These are phyloP conservation scores for Brachyptera putata DNA, from an alignment of 2,888 invertebrate genomes.

Conservation along the genomic window DNA sequence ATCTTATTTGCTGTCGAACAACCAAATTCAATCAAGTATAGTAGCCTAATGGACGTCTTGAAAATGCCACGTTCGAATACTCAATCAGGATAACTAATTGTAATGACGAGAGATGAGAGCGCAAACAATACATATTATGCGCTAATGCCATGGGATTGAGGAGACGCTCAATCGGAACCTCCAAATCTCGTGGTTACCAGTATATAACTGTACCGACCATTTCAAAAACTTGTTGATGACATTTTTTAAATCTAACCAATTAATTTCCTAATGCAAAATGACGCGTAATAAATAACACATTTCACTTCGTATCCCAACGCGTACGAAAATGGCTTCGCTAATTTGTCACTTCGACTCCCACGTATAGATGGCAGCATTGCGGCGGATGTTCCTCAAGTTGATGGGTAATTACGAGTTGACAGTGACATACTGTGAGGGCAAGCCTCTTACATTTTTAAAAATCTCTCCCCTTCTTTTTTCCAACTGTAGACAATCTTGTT, in stretches of 20 bases:
- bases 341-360: constrained; percentile 13
- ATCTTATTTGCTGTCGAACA: too few relatives aligned
- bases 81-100: too few relatives aligned
- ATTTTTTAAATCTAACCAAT: background rate
- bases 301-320: background rate
- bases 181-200: too few relatives aligned
- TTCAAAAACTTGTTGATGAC: background rate
- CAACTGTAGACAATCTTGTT: constrained; percentile 13
- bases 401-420: constrained; percentile 48
- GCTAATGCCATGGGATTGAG: too few relatives aligned
- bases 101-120: too few relatives aligned
- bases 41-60: too few relatives aligned
- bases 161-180: too few relatives aligned
- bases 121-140: too few relatives aligned
- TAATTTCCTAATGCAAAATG: background rate
- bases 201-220: background rate
- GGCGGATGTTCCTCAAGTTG: constrained; percentile 37
- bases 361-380: background rate
- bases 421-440: constrained; percentile 42
- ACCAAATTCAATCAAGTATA: too few relatives aligned
- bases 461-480: constrained; percentile 35
- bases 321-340: background rate
- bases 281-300: constrained; percentile 2
- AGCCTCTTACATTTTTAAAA: constrained; percentile 45
- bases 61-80: too few relatives aligned